Evolutionary conservation across 2,797 vertebrate genomes (phyloP).

Genomic region (Pseudopleuronectes americanus): DNA sequence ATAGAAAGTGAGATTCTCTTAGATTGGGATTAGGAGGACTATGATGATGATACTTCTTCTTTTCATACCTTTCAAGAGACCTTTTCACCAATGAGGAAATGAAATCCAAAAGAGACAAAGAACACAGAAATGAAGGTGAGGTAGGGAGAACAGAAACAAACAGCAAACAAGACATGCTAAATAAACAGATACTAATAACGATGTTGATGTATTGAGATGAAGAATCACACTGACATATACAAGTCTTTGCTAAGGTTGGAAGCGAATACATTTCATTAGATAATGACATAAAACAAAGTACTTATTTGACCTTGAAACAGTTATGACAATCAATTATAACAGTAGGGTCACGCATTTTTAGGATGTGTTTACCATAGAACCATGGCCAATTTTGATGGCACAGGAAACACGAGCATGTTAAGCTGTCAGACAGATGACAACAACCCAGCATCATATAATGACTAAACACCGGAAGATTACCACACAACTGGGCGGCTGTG

Average conservation of each 20-base stretch:
- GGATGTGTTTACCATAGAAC: too few species aligned
- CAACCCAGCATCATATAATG: too few species aligned
- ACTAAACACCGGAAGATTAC: too few species aligned
- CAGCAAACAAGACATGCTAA: slow-evolving; percentile 36
- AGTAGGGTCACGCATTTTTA: too few species aligned
- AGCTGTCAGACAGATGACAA: neutral
- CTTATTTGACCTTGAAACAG: too few species aligned
- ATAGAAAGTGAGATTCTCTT: slow-evolving; percentile 7
- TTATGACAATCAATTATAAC: too few species aligned
- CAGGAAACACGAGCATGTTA: slow-evolving; percentile 2
- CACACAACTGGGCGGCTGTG: too few species aligned
- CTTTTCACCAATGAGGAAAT: slow-evolving; percentile 80
- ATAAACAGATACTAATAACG: slow-evolving; percentile 33
- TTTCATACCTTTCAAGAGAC: slow-evolving; percentile 87
- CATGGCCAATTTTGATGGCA: neutral
- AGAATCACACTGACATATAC: too few species aligned
- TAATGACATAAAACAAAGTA: too few species aligned
- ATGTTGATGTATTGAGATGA: neutral
- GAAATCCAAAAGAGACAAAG: slow-evolving; percentile 65
- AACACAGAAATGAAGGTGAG: slow-evolving; percentile 77
- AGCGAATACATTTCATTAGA: too few species aligned
- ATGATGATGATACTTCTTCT: neutral
- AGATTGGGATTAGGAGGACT: slow-evolving; percentile 30
- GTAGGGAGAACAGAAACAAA: slow-evolving; percentile 71
- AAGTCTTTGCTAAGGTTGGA: too few species aligned